Conservation (phyloP, 2,113 vertebrate genomes). For the Chaetorhynchus papuensis region DNA sequence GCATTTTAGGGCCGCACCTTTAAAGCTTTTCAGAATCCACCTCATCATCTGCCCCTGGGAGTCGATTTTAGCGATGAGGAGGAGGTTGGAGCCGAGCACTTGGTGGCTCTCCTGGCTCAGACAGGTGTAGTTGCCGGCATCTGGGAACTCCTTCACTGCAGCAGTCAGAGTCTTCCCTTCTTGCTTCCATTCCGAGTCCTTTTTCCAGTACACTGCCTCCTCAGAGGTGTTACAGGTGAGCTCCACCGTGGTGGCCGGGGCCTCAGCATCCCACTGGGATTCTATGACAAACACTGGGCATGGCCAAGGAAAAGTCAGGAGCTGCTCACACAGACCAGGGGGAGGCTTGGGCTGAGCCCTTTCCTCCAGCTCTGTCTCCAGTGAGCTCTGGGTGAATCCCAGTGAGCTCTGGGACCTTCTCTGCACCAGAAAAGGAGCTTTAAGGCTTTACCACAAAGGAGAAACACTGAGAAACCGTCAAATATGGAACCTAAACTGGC, state of each 20-base stretch:
- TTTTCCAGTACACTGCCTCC: constrained; percentile 62
- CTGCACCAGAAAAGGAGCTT: not conserved
- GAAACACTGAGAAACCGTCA: not conserved
- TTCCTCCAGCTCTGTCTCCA: not conserved
- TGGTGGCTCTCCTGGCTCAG: not conserved
- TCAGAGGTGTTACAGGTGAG: constrained; percentile 56
- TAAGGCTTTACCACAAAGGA: not conserved
- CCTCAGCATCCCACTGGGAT: constrained; percentile 49
- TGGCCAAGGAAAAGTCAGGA: not conserved
- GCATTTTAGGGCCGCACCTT: not conserved
- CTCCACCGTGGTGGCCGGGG: constrained; percentile 48
- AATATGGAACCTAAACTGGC: not conserved
- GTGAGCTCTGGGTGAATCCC: not conserved
- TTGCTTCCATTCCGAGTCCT: not conserved
- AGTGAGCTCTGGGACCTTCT: not conserved
- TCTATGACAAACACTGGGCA: constrained; percentile 66
- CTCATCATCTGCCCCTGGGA: not conserved
- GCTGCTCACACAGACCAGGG: not conserved
- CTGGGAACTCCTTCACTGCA: constrained; percentile 62
- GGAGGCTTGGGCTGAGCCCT: not conserved
- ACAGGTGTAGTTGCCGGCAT: constrained; percentile 70
- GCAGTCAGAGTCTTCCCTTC: constrained; percentile 53
- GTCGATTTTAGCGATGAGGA: constrained; percentile 66
- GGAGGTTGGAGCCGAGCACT: not conserved
- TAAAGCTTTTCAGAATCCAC: constrained; percentile 23